phyloP scores from a whole-genome alignment of 2,797 vertebrate genomes.

The Botia kubotai region DNA sequence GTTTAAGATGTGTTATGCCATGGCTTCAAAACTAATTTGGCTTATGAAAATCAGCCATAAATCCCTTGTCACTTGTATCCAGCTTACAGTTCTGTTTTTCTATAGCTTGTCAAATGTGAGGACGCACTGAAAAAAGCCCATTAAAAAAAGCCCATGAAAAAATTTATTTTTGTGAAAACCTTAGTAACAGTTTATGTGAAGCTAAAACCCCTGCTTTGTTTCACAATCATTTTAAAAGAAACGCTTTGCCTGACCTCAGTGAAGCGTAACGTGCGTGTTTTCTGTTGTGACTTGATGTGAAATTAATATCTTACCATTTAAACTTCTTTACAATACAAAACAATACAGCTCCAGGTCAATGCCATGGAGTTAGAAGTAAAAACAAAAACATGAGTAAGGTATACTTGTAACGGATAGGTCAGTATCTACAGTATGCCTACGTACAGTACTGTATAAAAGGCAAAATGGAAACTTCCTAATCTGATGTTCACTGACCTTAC shows the following conservation, averaged over 20 bases:
- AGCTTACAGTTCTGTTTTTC: background rate
- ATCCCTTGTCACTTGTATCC: slow-evolving; percentile 39
- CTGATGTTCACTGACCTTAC: background rate
- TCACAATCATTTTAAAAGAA: background rate
- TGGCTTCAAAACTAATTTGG: background rate
- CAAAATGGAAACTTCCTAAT: slow-evolving; percentile 13
- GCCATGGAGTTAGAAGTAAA: background rate
- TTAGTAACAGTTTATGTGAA: background rate
- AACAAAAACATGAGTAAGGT: background rate
- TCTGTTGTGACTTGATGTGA: background rate
- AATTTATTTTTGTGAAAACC: too few species aligned
- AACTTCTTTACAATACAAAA: background rate
- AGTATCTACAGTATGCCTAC: background rate
- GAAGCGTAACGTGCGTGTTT: background rate
- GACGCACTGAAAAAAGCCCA: background rate
- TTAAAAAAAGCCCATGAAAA: too few species aligned
- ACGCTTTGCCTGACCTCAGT: background rate
- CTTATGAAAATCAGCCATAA: background rate
- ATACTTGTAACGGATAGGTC: background rate
- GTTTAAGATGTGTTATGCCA: background rate
- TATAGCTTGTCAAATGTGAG: background rate
- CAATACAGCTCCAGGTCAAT: background rate
- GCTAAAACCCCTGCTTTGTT: background rate
- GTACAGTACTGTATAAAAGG: background rate
- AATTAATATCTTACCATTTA: background rate